Evolutionary conservation across 2,113 vertebrate genomes (phyloP).

Genomic region (Clarias magur): DNA sequence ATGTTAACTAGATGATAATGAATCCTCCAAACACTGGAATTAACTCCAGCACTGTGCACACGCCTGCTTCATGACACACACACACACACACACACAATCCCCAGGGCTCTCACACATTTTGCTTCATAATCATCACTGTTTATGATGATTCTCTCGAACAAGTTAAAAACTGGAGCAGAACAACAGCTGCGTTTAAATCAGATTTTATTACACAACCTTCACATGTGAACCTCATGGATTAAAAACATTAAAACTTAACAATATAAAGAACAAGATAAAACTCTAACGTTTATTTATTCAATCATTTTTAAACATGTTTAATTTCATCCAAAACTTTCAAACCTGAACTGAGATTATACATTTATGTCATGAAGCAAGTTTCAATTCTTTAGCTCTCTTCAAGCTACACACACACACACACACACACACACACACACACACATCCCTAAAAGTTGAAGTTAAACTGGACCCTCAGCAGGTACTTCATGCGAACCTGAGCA

Average conservation of each 20-base stretch:
- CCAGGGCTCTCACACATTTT: too few species aligned
- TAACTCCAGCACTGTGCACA: background rate
- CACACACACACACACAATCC: too few species aligned
- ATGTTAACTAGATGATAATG: background rate
- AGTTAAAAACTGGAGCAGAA: background rate
- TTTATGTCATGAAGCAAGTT: too few species aligned
- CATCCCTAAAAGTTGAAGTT: conserved; percentile 69
- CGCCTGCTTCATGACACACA: background rate
- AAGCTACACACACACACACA: conserved; percentile 61
- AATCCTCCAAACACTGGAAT: background rate
- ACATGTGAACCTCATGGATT: background rate
- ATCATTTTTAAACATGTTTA: background rate
- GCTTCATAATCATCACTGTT: background rate
- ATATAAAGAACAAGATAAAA: background rate
- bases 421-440: conserved; percentile 63
- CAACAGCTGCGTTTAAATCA: background rate
- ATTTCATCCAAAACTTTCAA: background rate
- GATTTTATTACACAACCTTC: background rate
- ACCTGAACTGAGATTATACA: too few species aligned
- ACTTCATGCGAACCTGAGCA: conserved; percentile 80
- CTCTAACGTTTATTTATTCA: background rate
- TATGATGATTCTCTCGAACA: background rate
- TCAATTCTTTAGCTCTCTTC: background rate
- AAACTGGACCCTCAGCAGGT: conserved; percentile 82
- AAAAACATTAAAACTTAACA: background rate